Base-by-base conservation (phyloP, 2,888 invertebrate genomes). In the Syrista parreyssii region DNA sequence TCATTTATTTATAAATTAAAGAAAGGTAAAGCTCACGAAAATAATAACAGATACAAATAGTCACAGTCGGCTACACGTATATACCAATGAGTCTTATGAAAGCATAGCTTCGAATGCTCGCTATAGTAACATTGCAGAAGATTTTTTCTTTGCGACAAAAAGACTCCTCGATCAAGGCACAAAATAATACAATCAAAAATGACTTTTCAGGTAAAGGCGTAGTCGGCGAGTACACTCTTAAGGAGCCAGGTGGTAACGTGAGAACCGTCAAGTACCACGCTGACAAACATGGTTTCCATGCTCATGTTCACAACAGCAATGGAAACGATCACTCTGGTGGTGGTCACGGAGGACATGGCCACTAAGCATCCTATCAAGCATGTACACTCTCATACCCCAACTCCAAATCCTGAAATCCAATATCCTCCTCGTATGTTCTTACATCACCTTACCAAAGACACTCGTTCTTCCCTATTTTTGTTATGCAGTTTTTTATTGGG, bases 241-340 rank as follows among this genome's bases (percentile, higher is more conserved):
- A 94, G 40, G 95, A 95, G 85, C 94, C 95, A 15, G 94, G 94
- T 85, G 95, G 95, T 86, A 93, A 94, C 76, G 91, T 92, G 87
- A 92, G 95, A 87, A 94, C 94, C 86, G 95, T 95, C 35, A 94
- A 94, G 85, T 95, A 95, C 91, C 93, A 93, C 87, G 95, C 94
- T 68, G 94, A 94, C 84, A 94, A 94, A 83, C 88, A 89, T 87
- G 94, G 94, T 79, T 94, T 94, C 89, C 94, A 94, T 89, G 94
- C 94, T 68, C 89, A 90, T 68, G 91, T 92, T 68, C 86, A 89
- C 80, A 91, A 91, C 83, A 91, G 89, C 80, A 84, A 87, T 69
- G 89, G 89, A 55, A 85, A 86, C 75, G 82, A 86, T 69, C 81
- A 85, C 68, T 74, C 74, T 12, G 74, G 35, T 4, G 74, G 74